Evolutionary conservation across 1,140 invertebrate genomes (phyloP).

Genomic region (Diorhabda elongata): DNA sequence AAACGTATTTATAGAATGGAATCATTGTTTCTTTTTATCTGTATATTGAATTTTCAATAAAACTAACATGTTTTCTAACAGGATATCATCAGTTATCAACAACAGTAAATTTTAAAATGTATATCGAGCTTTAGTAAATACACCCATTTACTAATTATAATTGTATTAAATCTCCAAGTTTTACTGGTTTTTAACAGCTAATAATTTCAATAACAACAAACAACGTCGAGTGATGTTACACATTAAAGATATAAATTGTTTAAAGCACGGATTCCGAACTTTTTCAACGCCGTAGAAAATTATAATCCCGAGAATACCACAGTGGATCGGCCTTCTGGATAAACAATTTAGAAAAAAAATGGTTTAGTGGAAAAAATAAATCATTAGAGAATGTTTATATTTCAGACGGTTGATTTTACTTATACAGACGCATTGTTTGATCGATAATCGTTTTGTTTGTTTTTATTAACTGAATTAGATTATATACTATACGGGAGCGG

Average conservation of each 20-base stretch:
- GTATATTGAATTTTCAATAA: no score
- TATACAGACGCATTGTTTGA: no score
- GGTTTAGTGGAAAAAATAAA: slow-evolving; percentile 8
- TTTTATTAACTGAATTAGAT: no score
- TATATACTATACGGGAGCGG: no score
- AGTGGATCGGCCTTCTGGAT: not conserved
- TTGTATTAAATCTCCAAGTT: not conserved
- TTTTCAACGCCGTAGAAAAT: not conserved
- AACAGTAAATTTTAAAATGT: not conserved
- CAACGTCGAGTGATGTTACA: slow-evolving; percentile 3
- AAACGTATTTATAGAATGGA: no score
- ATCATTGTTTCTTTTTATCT: no score
- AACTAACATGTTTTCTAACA: not conserved
- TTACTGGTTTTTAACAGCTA: slow-evolving; percentile 6
- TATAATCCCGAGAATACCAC: not conserved
- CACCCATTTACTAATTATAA: not conserved
- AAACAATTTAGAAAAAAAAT: slow-evolving; percentile 4
- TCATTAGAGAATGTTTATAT: slow-evolving; percentile 8
- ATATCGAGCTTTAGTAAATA: slow-evolving; percentile 5
- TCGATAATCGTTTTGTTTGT: no score
- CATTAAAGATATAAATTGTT: not conserved
- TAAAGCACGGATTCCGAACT: not conserved
- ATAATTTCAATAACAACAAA: slow-evolving; percentile 9
- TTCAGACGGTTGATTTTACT: not conserved
- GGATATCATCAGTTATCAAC: slow-evolving; percentile 10